Evolutionary conservation across 2,888 invertebrate genomes (phyloP).

Genomic region (Octodonta nipae): DNA sequence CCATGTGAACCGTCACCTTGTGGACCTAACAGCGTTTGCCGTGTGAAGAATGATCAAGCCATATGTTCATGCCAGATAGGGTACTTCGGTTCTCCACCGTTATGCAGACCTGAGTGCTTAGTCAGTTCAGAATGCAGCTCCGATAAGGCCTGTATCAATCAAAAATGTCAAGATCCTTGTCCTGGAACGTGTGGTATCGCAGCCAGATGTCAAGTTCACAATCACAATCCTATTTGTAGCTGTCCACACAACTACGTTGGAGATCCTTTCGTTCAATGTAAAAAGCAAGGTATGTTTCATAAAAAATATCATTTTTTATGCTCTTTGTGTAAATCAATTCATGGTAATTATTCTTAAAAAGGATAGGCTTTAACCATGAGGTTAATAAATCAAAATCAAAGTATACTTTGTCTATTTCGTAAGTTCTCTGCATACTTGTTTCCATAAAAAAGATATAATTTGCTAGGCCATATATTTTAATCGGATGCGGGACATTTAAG

Average conservation of each 20-base stretch:
- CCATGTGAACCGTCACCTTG: conserved; percentile 49
- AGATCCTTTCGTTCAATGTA: conserved; percentile 45
- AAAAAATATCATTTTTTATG: too few relatives aligned
- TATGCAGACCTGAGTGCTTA: conserved; percentile 47
- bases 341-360: too few relatives aligned
- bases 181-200: conserved; percentile 45
- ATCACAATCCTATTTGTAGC: conserved; percentile 51
- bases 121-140: conserved; percentile 46
- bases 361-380: too few relatives aligned
- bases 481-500: too few relatives aligned
- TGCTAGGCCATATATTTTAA: too few relatives aligned
- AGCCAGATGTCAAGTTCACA: conserved; percentile 45
- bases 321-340: too few relatives aligned
- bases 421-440: too few relatives aligned
- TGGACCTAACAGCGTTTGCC: conserved; percentile 47
- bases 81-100: conserved; percentile 45
- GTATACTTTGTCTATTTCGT: too few relatives aligned
- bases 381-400: too few relatives aligned
- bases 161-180: conserved; percentile 52
- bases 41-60: conserved; percentile 41
- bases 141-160: conserved; percentile 47
- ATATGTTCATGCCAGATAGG: conserved; percentile 49
- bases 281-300: conserved; percentile 32
- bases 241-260: conserved; percentile 46
- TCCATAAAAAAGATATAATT: too few relatives aligned